Base-by-base conservation (phyloP, 2,113 vertebrate genomes). In the Cheirogaleus medius region DNA sequence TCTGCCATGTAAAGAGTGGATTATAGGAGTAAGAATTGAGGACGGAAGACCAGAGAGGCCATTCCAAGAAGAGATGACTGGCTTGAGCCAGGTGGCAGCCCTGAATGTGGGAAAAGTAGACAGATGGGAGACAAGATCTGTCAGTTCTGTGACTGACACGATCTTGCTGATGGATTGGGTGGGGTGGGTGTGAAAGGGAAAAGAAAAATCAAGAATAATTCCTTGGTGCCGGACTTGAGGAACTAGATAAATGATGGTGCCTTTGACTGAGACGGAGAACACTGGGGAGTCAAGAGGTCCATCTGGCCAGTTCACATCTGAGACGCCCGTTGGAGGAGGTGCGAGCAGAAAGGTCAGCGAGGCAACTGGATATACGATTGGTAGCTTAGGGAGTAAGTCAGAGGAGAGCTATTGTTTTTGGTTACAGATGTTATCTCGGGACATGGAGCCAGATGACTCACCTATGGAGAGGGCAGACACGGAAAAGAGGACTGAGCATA, bases 241-340 rank as follows among this genome's bases (percentile, higher is more conserved):
- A 37, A 21, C 29, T 1, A 13, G 37, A 20, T 5, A 52, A 11
- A 90, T 0, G 21, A 42, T 3, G 23, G 9, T 23, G 66, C 27
- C 21, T 27, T 27, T 56, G 21, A 15, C 84, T 1, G 5, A 8
- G 66, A 2, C 0, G 9, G 34, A 80, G 44, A 73, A 49, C 7
- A 4, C 15, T 5, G 17, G n/a, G 6, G 8, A 18, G 21, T 18
- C 1, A 2, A 83, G 63, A 39, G 20, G 23, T 6, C n/a, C 1
- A 4, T 13, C 9, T 0, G 11, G 47, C 21, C 56, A 1, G 74
- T 32, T 60, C 52, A 18, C 0, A 10, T 2, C 1, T 18, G 49
- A 37, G 68, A 34, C 13, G 4, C 12, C 12, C 2, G 3, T 15
- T 15, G 11, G 63, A 37, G 3, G 49, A 25, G 6, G 32, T 2